Conservation (phyloP, 2,888 invertebrate species). For the Eristalis tenax region DNA sequence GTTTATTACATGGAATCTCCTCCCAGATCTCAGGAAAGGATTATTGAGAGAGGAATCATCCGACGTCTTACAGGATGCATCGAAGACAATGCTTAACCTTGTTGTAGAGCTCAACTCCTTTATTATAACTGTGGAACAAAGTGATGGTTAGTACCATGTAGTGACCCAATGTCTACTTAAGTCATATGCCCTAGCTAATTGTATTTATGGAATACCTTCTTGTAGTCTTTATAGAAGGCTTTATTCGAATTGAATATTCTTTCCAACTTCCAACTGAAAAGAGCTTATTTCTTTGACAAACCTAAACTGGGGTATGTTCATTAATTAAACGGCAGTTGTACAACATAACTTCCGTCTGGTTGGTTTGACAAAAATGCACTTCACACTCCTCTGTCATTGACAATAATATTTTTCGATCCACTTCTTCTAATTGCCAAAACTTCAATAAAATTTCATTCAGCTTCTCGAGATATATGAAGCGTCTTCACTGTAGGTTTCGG, state of each 20-base stretch:
- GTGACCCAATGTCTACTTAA: too few relatives aligned
- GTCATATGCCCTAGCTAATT: neutral
- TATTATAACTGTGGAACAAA: slow-evolving; percentile 16
- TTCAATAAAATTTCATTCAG: neutral
- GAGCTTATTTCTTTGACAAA: slow-evolving; percentile 23
- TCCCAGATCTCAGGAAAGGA: slow-evolving; percentile 7
- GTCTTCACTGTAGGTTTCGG: neutral
- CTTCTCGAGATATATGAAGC: neutral
- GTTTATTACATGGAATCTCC: too few relatives aligned
- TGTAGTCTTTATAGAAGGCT: slow-evolving; percentile 21
- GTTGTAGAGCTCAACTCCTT: slow-evolving; percentile 44
- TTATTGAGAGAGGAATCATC: slow-evolving; percentile 59
- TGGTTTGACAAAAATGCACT: neutral
- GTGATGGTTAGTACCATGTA: too few relatives aligned
- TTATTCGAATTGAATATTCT: slow-evolving; percentile 11
- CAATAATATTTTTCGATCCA: neutral
- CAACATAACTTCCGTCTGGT: neutral
- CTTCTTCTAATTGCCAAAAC: slow-evolving; percentile 28
- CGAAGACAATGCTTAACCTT: slow-evolving; percentile 13
- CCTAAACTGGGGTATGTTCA: slow-evolving; percentile 4
- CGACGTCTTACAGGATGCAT: slow-evolving; percentile 19
- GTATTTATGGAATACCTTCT: slow-evolving; percentile 42
- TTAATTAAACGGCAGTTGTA: slow-evolving; percentile 12
- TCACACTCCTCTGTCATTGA: slow-evolving; percentile 14
- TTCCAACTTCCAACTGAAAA: slow-evolving; percentile 27